Evolutionary conservation across 2,797 vertebrate species (phyloP).

Genomic region (Coccyzus lansbergi): DNA sequence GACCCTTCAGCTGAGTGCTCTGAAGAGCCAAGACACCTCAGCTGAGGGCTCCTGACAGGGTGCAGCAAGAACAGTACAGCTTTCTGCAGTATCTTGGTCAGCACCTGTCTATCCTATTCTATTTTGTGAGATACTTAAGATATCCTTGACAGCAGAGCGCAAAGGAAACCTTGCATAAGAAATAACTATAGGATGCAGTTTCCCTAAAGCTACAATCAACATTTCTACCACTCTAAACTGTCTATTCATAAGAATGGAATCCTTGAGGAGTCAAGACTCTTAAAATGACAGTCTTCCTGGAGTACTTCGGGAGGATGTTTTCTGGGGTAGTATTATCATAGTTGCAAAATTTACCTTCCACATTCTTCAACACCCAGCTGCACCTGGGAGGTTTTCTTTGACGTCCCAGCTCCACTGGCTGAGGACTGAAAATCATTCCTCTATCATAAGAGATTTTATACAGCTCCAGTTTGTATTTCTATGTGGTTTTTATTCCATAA

Average conservation of each 20-base stretch:
- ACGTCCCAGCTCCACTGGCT: neutral
- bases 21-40: neutral
- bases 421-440: neutral
- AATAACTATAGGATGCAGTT: neutral
- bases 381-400: neutral
- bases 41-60: neutral
- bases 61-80: neutral
- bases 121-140: neutral
- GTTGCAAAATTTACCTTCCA: neutral
- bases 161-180: slow-evolving; percentile 12
- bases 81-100: neutral
- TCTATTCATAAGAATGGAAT: neutral
- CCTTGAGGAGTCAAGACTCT: neutral
- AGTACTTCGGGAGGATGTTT: neutral
- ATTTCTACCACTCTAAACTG: neutral
- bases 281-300: neutral
- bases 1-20: neutral
- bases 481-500: neutral
- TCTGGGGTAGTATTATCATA: neutral
- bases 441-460: neutral
- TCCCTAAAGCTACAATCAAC: neutral
- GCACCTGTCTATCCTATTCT: neutral
- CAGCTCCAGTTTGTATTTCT: neutral
- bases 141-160: neutral
- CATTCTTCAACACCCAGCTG: neutral